Evolutionary conservation across 2,888 invertebrate species (phyloP), one percentile per base, ranked within the genome.

Genomic region (Prosopocoilus inquinatus): DNA sequence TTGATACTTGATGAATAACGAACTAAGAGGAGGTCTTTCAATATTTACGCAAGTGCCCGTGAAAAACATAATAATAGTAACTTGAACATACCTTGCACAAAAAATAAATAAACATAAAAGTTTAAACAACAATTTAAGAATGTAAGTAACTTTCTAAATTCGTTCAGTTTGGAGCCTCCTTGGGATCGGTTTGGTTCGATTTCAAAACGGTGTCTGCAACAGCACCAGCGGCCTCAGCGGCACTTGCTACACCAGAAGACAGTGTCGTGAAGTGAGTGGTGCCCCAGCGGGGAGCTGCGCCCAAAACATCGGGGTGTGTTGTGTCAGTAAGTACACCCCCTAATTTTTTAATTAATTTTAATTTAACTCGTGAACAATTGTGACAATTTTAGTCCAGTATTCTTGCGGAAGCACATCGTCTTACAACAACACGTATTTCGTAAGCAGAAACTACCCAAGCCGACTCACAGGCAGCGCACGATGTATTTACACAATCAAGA

Each of bases 371-470:
- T n/a, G n/a, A n/a, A n/a, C 5, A 12, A 44, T 45, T 16, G 13
- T 1, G 2, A 46, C 46, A 28, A 51, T 75, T 73, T 34, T 70
- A 92, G 91, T 89, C 68, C 82, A 86, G 64, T 82, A 84, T 64
- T 79, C 85, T 0, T 92, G 92, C 64, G 90, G 90, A 1, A 76
- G 81, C 0, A 54, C 58, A 8, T 85, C 88, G 0, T 82, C 82
- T 47, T 82, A 85, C 44, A 92, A 92, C 72, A 90, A 89, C 67
- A 91, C 92, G 0, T 91, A 92, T 70, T 93, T 92, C 74, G 84
- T 84, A 8, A 93, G 88, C 71, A 86, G 87, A 0, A 84, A 84
- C 4, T 91, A 88, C 75, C 91, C 91, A 0, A 80, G 82, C 0
- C 81, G 87, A 0, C 88, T 84, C 67, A 75, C 82, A 1, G 89